phyloP scores from a whole-genome alignment of 2,888 invertebrate species.

The Petrophora chlorosata region DNA sequence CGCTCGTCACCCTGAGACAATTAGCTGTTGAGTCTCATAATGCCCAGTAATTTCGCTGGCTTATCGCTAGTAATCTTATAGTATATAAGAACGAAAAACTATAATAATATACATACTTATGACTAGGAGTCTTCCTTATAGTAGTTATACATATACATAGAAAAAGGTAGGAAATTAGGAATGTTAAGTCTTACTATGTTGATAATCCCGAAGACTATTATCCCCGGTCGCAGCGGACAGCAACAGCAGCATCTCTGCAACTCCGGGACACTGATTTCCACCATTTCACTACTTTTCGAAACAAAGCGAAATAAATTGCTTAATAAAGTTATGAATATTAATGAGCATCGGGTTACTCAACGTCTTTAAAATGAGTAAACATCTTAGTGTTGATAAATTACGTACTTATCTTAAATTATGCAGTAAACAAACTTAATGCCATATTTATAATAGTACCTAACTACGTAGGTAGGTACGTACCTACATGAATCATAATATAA shows the following conservation, averaged over 20 bases:
- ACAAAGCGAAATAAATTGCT: neutral
- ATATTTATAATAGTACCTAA: neutral
- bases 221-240: slow-evolving; percentile 68
- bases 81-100: too few species aligned
- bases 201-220: slow-evolving; percentile 69
- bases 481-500: too few species aligned
- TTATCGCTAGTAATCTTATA: too few species aligned
- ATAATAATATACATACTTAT: too few species aligned
- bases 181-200: slow-evolving; percentile 74
- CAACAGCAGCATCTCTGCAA: slow-evolving; percentile 72
- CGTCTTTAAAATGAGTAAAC: slow-evolving; percentile 14
- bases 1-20: too few species aligned
- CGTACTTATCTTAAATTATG: slow-evolving; percentile 14
- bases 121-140: too few species aligned
- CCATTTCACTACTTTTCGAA: neutral
- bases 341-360: slow-evolving; percentile 9
- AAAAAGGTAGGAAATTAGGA: too few species aligned
- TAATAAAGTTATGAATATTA: neutral
- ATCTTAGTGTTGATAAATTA: slow-evolving; percentile 5
- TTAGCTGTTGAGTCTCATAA: too few species aligned
- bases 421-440: slow-evolving; percentile 21
- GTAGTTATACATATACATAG: too few species aligned
- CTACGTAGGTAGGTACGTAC: too few species aligned
- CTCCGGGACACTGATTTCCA: slow-evolving; percentile 62
- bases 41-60: too few species aligned